These are phyloP conservation scores for Neosilurus hyrtlii DNA, from an alignment of 2,797 vertebrate species.

Conservation along the genomic window DNA sequence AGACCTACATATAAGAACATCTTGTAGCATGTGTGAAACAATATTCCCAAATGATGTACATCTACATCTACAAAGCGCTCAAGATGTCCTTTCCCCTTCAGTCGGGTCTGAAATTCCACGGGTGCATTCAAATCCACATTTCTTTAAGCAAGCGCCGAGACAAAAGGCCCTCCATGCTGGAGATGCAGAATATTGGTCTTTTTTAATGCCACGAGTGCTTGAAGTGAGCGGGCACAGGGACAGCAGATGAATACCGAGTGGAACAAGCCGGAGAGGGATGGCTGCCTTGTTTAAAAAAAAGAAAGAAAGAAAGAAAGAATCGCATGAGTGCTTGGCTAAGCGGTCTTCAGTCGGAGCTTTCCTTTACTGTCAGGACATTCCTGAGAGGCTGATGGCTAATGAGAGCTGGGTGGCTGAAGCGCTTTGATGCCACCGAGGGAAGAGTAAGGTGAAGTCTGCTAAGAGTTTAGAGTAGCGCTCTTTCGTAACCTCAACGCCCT, in stretches of 20 bases:
- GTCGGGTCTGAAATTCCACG: slow-evolving; percentile 9
- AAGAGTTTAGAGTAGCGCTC: slow-evolving; percentile 15
- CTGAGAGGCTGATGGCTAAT: slow-evolving; percentile 42
- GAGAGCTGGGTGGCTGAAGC: slow-evolving; percentile 36
- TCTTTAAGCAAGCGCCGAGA: slow-evolving; percentile 18
- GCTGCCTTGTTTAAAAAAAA: neutral
- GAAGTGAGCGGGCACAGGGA: slow-evolving; percentile 35
- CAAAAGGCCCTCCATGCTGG: slow-evolving; percentile 28
- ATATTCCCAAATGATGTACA: neutral
- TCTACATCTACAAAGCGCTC: neutral
- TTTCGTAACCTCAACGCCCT: slow-evolving; percentile 28
- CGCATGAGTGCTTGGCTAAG: slow-evolving; percentile 50
- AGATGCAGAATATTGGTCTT: slow-evolving; percentile 31
- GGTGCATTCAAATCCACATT: slow-evolving; percentile 1
- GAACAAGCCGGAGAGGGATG: slow-evolving; percentile 38
- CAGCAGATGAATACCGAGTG: slow-evolving; percentile 43
- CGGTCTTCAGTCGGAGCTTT: slow-evolving; percentile 56
- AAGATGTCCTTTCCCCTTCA: neutral
- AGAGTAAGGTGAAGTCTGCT: slow-evolving; percentile 52
- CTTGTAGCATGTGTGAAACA: slow-evolving; percentile 1
- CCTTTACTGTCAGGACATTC: slow-evolving; percentile 58
- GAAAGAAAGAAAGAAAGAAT: slow-evolving; percentile 30
- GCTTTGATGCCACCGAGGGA: slow-evolving; percentile 55
- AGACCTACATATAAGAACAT: slow-evolving; percentile 3
- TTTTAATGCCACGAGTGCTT: slow-evolving; percentile 34